Base-by-base conservation (phyloP, 2,888 invertebrate species). In the Escarpia spicata region DNA sequence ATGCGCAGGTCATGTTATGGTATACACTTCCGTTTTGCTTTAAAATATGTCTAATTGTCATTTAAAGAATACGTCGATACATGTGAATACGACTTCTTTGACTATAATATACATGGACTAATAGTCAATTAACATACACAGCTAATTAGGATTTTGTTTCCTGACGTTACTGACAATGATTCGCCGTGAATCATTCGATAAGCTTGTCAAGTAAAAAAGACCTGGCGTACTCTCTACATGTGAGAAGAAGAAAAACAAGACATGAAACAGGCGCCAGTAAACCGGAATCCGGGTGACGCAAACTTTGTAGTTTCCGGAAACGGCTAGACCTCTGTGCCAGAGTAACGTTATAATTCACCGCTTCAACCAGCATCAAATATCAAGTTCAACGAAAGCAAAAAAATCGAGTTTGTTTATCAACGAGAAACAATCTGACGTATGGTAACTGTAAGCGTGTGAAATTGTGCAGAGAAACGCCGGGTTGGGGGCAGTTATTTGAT, bases 101-200 rank as follows among this genome's bases (percentile, higher is more conserved):
- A n/a, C n/a, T n/a, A n/a, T n/a, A n/a, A n/a, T n/a, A n/a, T 12
- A 52, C 12, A 12, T 52, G 12, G 52, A 37, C 37, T 1, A 37
- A 37, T 37, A n/a, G 75, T 15, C 75, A 2, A 75, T 19, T 60
- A 12, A 4, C 75, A 26, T 12, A 75, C 26, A n/a, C 75, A 15
- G n/a, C 75, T 15, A 75, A 4, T 75, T 15, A 26, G 75, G 75
- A 75, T 75, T 75, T 75, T 26, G 75, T 75, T 75, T 26, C 75
- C 26, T 26, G 19, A 75, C 75, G 19, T 26, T 75, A 75, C 75
- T 75, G 75, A 26, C 75, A 75, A 4, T 19, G 75, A 75, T 26
- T 75, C 75, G 75, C 75, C 75, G 75, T 75, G 75, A 75, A 75
- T 75, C 75, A 75, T 75, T 75, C 75, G n/a, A 75, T 75, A 75